These are phyloP conservation scores for Triops longicaudatus DNA, from an alignment of 1,140 invertebrate species.

Conservation along the genomic window DNA sequence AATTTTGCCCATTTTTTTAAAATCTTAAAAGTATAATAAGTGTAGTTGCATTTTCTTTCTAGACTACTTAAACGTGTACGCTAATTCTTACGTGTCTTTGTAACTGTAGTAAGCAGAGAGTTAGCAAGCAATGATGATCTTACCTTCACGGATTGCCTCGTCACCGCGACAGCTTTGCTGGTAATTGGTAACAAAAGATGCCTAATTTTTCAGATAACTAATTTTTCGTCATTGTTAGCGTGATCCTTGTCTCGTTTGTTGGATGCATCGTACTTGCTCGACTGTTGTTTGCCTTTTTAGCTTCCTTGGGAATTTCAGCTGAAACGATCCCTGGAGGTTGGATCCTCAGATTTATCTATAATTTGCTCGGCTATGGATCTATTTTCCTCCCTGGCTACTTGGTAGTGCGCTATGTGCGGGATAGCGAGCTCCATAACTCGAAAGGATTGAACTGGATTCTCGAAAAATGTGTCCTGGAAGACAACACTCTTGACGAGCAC, in stretches of 20 bases:
- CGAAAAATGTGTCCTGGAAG: background rate
- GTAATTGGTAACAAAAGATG: background rate
- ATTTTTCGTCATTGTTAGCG: slow-evolving; percentile 38
- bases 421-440: slow-evolving; percentile 62
- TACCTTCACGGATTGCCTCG: background rate
- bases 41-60: background rate
- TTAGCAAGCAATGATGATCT: background rate
- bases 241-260: slow-evolving; percentile 43
- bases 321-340: slow-evolving; percentile 50
- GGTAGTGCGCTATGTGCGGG: slow-evolving; percentile 71
- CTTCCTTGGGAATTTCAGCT: slow-evolving; percentile 40
- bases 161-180: background rate
- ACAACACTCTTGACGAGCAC: background rate
- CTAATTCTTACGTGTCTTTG: background rate
- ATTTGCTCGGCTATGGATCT: slow-evolving; percentile 80
- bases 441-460: background rate
- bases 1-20: too few relatives aligned
- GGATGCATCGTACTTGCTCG: slow-evolving; percentile 47
- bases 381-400: slow-evolving; percentile 77
- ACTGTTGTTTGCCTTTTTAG: slow-evolving; percentile 45
- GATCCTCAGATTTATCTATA: slow-evolving; percentile 61
- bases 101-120: background rate
- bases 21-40: background rate
- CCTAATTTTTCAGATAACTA: background rate
- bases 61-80: background rate